A percentile compares a stretch with the other conserved stretches of the same genome.
Conservation (phyloP, 2,113 vertebrate genomes). For the Cebidichthys violaceus region DNA sequence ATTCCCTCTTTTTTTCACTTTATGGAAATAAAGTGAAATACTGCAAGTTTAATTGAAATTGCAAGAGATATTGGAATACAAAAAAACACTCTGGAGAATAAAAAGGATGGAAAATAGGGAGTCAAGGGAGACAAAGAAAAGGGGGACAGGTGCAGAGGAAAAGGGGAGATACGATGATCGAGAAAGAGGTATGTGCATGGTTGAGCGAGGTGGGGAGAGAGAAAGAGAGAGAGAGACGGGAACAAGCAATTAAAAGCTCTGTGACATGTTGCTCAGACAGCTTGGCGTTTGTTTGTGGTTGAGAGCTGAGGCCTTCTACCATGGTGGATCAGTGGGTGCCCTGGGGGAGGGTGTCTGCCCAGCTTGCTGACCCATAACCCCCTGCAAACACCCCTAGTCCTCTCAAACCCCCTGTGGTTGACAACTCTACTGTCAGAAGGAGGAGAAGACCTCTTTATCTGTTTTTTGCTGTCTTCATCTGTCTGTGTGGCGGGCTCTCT, state of each 20-base stretch:
- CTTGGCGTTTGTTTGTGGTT: conserved; percentile 80
- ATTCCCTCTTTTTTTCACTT: neutral
- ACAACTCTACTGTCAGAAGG: conserved; percentile 80
- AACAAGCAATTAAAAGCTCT: conserved; percentile 82
- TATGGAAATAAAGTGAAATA: neutral
- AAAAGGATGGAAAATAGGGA: conserved; percentile 17
- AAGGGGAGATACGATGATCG: conserved; percentile 16
- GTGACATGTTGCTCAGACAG: conserved; percentile 82
- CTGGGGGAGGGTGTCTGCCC: conserved; percentile 78
- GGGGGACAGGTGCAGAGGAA: conserved; percentile 41
- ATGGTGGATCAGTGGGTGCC: conserved; percentile 70
- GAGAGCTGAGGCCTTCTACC: conserved; percentile 75
- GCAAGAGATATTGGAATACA: conserved; percentile 2
- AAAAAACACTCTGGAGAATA: neutral
- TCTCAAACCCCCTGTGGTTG: conserved; percentile 75
- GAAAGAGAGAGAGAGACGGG: conserved; percentile 59
- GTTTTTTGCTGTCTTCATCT: conserved; percentile 66
- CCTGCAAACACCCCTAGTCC: conserved; percentile 76
- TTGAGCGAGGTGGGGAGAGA: conserved; percentile 31
- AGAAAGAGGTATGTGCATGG: conserved; percentile 41
- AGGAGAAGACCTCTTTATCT: conserved; percentile 77
- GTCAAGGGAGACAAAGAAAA: conserved; percentile 48
- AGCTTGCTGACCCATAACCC: conserved; percentile 83
- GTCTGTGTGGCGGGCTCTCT: conserved; percentile 18
- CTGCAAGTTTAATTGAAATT: conserved; percentile 26